Evolutionary conservation across 1,140 invertebrate genomes (phyloP), one percentile per base, ranked within the genome.

Genomic region (Zaprionus kolodkinae): DNA sequence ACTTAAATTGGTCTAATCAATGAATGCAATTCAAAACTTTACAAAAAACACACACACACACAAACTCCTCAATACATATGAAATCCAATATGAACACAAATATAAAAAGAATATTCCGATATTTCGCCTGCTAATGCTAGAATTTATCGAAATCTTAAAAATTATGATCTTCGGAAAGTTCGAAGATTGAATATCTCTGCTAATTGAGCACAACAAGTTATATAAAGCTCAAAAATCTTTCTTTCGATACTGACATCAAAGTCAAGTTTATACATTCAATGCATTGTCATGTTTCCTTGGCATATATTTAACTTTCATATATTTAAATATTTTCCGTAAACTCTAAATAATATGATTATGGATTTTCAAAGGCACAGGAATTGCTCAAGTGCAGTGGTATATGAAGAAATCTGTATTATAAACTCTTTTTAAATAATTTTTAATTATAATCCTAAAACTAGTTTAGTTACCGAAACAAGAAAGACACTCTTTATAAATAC

Each of bases 1-100:
- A 64, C 81, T 38, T 12, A 56, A 78, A 85, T 86, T 85, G 78
- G 78, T 81, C 61, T 40, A 12, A 50, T 50, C 57, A 68, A 10
- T 76, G 63, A 72, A 73, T 55, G 40, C 69, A 77, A 68, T 74
- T 76, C 78, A 67, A 65, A 63, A 65, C 15, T 21, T 30, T 15
- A 15, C n/a, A 45, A 45, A 59, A 21, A n/a, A n/a, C 38, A 65
- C 10, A 57, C 9, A 64, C 35, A 69, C n/a, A 62, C 33, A 81
- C 21, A 67, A 66, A 40, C 65, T 60, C 40, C 59, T 13, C 13
- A 7, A 48, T 35, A 63, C 27, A 13, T 40, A 54, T 50, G 72
- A 40, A 80, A 65, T 7, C 36, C 30, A 62, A 75, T 35, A 69
- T 59, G 27, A 27, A 55, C 21, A 40, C 9, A n/a, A 33, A 55